Evolutionary conservation across 2,797 vertebrate genomes (phyloP).

Genomic region (Potorous gilbertii): DNA sequence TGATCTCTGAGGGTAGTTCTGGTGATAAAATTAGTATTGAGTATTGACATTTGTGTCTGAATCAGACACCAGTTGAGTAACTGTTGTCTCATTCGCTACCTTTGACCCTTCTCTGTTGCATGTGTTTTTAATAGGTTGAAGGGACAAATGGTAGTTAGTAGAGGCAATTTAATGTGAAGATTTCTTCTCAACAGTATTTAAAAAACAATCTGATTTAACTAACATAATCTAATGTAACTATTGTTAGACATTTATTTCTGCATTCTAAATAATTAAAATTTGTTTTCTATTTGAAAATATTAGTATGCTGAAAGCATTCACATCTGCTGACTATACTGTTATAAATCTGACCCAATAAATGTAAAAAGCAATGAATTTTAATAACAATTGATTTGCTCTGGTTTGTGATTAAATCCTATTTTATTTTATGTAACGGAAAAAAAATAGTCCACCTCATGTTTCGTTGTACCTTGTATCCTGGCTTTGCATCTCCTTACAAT

Average conservation of each 20-base stretch:
- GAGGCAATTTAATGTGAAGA: not conserved
- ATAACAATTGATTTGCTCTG: not conserved
- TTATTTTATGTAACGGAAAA: not conserved
- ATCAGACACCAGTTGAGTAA: not conserved
- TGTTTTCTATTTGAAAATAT: not conserved
- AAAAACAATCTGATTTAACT: not conserved
- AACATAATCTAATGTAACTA: not conserved
- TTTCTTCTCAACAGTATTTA: not conserved
- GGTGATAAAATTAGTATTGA: not conserved
- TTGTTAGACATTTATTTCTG: not conserved
- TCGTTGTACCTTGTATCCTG: not conserved
- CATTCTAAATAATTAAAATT: constrained; percentile 13
- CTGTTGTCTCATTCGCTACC: not conserved
- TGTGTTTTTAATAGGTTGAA: not conserved
- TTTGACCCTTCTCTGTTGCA: not conserved
- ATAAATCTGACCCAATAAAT: not conserved
- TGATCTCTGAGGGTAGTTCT: not conserved
- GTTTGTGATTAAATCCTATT: not conserved
- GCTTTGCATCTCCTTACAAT: not conserved
- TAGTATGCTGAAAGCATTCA: not conserved
- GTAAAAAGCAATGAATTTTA: not conserved
- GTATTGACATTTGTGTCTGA: not conserved
- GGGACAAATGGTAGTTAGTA: not conserved
- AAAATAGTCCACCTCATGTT: not conserved
- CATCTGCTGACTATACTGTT: not conserved